Base-by-base conservation (phyloP, 2,113 vertebrate genomes). In the Aleadryas rufinucha region DNA sequence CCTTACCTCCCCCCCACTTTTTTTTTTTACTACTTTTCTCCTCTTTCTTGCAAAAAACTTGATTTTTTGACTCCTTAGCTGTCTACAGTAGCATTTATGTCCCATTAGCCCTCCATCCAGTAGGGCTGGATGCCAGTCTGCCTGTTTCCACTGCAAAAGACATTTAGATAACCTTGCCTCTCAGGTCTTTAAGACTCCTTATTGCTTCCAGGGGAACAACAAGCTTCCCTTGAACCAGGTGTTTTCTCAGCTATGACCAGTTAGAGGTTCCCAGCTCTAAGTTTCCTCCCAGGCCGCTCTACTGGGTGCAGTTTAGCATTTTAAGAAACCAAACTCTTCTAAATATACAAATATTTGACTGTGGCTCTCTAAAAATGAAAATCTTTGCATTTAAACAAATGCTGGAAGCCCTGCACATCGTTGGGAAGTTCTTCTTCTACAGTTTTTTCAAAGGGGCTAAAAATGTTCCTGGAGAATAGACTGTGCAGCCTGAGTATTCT, bases 311-410 rank as follows among this genome's bases (percentile, higher is more conserved):
- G 59, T 74, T 95, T 30, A 86, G 75, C 39, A 39, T 59, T 86
- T 91, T 47, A 77, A 66, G 77, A 93, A 94, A 93, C 54, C 54
- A 50, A 16, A 45, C 39, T 88, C 54, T 69, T 87, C 60, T 74
- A 88, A 94, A 86, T 74, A 92, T 81, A 88, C 39, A 81, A 47
- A 28, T 74, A 87, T 90, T 88, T 97, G 78, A 76, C 78, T 84
- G 37, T 53, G 47, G 84, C 68, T 94, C 66, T 96, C 87, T 93
- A 90, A 90, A 94, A 92, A 87, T 83, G 28, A 83, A 90, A 87
- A 54, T 69, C 45, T 96, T 89, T 91, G 81, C 91, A 93, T 96
- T 96, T 96, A 95, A 96, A 85, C 87, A 91, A 96, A 95, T 85
- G 27, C 30, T 83, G 19, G 52, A 47, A 93, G 79, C 76, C 37